Base-by-base conservation (phyloP, 64 coral and sea anemone species). In the Montipora capricornis region DNA sequence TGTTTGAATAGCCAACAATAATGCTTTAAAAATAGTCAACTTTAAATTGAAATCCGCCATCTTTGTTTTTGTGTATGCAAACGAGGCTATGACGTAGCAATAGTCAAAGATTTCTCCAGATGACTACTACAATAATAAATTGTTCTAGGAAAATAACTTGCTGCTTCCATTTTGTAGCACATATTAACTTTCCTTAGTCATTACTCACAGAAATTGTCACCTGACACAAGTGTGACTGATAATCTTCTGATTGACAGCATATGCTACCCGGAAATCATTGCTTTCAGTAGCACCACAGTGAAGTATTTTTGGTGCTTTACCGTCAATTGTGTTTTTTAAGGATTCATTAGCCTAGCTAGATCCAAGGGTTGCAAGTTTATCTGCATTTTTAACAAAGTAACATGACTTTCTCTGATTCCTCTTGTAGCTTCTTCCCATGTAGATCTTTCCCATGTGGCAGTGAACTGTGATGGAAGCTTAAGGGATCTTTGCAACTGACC, bases 341-440 rank as follows among this genome's bases (percentile, higher is more conserved):
- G 78, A 75, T 45, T 95, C 93, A 70, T 95, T 90, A 14, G 48
- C 11, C 52, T 91, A 80, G 20, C 67, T 83, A 9, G 58, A 74
- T 6, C 87, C 93, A 37, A 87, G 45, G 12, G 87, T 88, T 53
- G 80, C 20, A 55, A 80, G 82, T 70, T 93, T 93, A 12, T 92
- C 74, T 4, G 52, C 80, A 89, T 78, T 55, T 16, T 29, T 61
- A 24, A 62, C 87, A 77, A 53, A 89, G 12, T 68, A 15, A 17
- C 4, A 80, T n/a, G 2, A 74, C 50, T 22, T 26, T 20, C 19
- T 47, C 13, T 20, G 81, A 62, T 9, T 49, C 49, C 7, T 77
- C 11, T 46, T 57, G 4, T 5, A 89, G 52, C 45, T 91, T 55
- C 29, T 91, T 91, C 46, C 64, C 53, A 55, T 61, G 19, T 5